Evolutionary conservation across 2,113 vertebrate species (phyloP).

Genomic region (Gymnorhina tibicen): DNA sequence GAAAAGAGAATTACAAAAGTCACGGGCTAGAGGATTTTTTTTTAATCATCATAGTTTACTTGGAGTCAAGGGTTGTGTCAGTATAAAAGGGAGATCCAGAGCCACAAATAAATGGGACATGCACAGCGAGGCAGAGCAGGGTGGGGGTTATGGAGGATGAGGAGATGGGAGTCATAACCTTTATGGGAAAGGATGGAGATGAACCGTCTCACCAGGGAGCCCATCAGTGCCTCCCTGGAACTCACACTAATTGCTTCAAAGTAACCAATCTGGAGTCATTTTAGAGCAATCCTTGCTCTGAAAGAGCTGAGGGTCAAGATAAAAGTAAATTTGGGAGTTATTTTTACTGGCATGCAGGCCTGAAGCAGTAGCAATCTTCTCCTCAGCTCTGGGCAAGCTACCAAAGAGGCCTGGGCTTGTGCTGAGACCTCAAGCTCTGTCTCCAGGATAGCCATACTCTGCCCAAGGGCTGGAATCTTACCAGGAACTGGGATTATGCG

Average conservation of each 20-base stretch:
- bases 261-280: not conserved
- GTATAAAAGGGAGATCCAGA: not conserved
- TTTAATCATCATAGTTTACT: not conserved
- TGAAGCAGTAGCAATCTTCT: not conserved
- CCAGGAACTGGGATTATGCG: rapidly evolving
- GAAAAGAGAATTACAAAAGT: not conserved
- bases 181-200: not conserved
- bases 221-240: not conserved
- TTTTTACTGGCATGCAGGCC: not conserved
- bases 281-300: not conserved
- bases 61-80: not conserved
- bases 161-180: not conserved
- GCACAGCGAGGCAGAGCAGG: not conserved
- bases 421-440: not conserved
- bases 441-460: not conserved
- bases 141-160: not conserved
- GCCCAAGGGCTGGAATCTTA: not conserved
- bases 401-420: not conserved
- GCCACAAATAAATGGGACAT: not conserved
- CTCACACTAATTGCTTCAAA: not conserved
- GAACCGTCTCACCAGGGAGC: not conserved
- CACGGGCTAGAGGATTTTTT: not conserved
- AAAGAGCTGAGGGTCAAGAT: not conserved
- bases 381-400: not conserved
- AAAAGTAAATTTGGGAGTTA: not conserved